A percentile compares a stretch with the other conserved stretches of the same genome.
These are phyloP conservation scores for Campoletis raptor DNA, from an alignment of 2,888 invertebrate genomes.

Conservation along the genomic window DNA sequence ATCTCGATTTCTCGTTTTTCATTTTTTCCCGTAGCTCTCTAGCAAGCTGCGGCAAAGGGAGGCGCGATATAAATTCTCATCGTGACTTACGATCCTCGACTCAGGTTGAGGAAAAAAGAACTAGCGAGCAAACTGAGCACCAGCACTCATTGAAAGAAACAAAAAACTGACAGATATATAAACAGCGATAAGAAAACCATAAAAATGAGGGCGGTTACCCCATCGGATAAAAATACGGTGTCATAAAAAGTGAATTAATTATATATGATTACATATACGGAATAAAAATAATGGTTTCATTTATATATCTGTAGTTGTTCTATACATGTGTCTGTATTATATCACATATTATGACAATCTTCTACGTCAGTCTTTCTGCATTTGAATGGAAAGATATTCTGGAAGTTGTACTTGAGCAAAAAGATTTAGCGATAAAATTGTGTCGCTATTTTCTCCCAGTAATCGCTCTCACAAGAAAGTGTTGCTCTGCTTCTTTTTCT, in stretches of 20 bases:
- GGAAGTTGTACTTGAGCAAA: slow-evolving; percentile 9
- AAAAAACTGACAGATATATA: slow-evolving; percentile 11
- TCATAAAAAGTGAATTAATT: background rate
- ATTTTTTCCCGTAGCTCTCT: slow-evolving; percentile 15
- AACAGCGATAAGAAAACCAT: slow-evolving; percentile 3
- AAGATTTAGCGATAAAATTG: slow-evolving; percentile 68
- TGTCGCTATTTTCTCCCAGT: slow-evolving; percentile 76
- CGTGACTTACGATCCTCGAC: slow-evolving; percentile 55
- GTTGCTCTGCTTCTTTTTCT: slow-evolving; percentile 29
- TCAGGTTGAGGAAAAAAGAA: background rate
- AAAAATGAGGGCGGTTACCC: background rate
- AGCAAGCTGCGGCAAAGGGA: slow-evolving; percentile 51
- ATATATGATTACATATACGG: background rate
- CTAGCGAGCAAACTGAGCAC: slow-evolving; percentile 12
- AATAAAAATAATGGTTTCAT: background rate
- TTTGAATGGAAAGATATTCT: background rate
- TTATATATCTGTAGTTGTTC: background rate
- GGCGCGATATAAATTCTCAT: slow-evolving; percentile 42
- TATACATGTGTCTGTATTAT: background rate
- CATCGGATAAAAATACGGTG: background rate
- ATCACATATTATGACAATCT: background rate
- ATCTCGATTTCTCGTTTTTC: slow-evolving; percentile 33
- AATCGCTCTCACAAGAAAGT: slow-evolving; percentile 70
- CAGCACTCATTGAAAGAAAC: slow-evolving; percentile 46
- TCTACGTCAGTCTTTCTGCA: background rate